Base-by-base conservation (phyloP, 2,797 vertebrate genomes). In the Danio kyathit region DNA sequence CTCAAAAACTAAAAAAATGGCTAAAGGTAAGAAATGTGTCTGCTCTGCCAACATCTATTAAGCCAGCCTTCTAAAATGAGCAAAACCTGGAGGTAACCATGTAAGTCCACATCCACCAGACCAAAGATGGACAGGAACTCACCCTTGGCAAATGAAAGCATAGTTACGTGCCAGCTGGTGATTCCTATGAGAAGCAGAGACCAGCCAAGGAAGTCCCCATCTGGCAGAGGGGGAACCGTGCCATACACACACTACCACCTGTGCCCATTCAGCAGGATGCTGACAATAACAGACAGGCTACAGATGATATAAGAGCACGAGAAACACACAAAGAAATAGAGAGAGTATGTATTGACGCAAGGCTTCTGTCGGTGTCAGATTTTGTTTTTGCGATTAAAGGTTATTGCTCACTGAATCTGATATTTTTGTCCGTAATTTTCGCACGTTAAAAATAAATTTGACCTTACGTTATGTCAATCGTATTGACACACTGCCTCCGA, bases 81-180 rank as follows among this genome's bases (percentile, higher is more conserved):
- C 7, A n/a, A 29, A 66, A 11, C 17, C 61, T 21, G 13, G 9
- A 76, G 8, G 13, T 46, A 77, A 46, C n/a, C 54, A 41, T 54
- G 44, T 69, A 44, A 78, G 78, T 69, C 54, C 46, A 21, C 46
- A 63, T 52, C 38, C 46, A 21, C 13, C 41, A 59, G 73, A 17
- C 29, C 82, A 88, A 86, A 86, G 86, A 85, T 52, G 72, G 86
- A 89, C 87, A 81, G 83, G 77, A 85, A 83, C 85, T 91, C 86
- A 91, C 89, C 85, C 82, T 74, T 46, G 84, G 88, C 90, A 89
- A 92, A 88, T 88, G 88, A 49, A 75, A 87, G 56, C 83, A 83
- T 82, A 80, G 86, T 85, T 91, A 88, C 88, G 90, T 88, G 89
- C 86, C 91, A 91, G 90, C 88, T 92, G 90, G 88, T 90, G 88